Conservation (phyloP, 1,140 invertebrate genomes). For the Sycophaga agraensis region DNA sequence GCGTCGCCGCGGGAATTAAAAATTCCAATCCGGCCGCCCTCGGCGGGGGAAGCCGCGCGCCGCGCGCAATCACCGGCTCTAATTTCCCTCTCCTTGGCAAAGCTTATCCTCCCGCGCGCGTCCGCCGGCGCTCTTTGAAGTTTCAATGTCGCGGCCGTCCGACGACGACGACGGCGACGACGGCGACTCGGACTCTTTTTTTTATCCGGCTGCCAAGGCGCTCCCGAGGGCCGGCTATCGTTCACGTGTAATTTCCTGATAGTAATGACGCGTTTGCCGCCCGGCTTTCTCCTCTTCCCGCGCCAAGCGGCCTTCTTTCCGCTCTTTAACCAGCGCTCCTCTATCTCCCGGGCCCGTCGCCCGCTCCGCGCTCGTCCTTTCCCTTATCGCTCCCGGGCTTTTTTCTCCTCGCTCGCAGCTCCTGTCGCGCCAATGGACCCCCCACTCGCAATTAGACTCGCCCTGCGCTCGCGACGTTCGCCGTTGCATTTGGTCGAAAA, state of each 20-base stretch:
- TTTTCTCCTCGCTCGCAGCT: background rate
- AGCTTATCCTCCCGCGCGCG: background rate
- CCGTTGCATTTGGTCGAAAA: too few relatives aligned
- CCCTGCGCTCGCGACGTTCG: too few relatives aligned
- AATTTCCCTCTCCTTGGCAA: slow-evolving; percentile 1
- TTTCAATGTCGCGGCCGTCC: slow-evolving; percentile 26
- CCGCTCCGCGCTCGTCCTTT: too few relatives aligned
- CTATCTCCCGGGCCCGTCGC: too few relatives aligned
- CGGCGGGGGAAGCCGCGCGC: too few relatives aligned
- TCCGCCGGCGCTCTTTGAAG: background rate
- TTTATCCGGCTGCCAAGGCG: too few relatives aligned
- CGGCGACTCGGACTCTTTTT: too few relatives aligned
- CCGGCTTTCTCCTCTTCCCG: background rate
- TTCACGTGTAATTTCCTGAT: slow-evolving; percentile 20
- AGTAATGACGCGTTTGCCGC: slow-evolving; percentile 9
- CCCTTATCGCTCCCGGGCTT: background rate
- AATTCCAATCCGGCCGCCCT: too few relatives aligned
- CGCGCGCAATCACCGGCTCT: background rate
- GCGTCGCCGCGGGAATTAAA: too few relatives aligned
- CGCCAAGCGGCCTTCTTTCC: slow-evolving; percentile 14
- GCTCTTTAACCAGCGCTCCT: slow-evolving; percentile 17
- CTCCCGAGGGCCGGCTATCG: too few relatives aligned
- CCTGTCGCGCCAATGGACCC: too few relatives aligned
- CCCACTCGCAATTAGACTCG: too few relatives aligned
- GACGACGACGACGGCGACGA: slow-evolving; percentile 19